Percentiles rank a stretch among this genome's conserved stretches.
Evolutionary conservation across 2,113 vertebrate genomes (phyloP).

Genomic region (Pollimyrus isidori): DNA sequence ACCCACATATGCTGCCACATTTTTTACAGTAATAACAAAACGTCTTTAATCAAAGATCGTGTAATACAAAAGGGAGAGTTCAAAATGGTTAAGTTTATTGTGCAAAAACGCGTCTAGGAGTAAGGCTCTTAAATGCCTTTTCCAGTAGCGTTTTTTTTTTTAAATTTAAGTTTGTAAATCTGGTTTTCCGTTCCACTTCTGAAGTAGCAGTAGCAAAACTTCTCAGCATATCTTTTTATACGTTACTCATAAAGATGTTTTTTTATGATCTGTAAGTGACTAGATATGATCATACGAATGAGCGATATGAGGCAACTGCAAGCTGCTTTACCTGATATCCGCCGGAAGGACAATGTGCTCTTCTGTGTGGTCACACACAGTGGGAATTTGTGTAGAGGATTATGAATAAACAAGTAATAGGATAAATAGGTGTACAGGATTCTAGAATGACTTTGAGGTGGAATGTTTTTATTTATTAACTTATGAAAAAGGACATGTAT

Average conservation of each 20-base stretch:
- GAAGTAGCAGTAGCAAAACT: not conserved
- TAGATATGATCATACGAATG: not conserved
- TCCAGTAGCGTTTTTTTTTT: not conserved
- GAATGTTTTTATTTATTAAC: conserved; percentile 28
- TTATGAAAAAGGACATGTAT: conserved; percentile 18
- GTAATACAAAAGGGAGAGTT: not conserved
- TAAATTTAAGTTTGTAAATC: not conserved
- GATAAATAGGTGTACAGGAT: conserved; percentile 1
- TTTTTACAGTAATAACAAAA: not conserved
- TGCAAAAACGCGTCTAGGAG: not conserved
- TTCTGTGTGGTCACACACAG: not conserved
- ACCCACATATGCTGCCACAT: not conserved
- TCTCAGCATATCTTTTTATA: not conserved
- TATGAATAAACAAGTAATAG: not conserved
- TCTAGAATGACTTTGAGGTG: not conserved
- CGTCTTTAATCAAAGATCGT: not conserved
- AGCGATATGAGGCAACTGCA: not conserved
- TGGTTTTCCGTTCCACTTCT: not conserved
- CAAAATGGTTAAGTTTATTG: not conserved
- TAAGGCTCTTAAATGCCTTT: not conserved
- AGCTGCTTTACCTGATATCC: not conserved
- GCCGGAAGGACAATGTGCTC: not conserved
- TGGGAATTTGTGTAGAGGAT: not conserved
- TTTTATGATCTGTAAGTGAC: not conserved
- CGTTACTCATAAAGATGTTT: not conserved